Evolutionary conservation across 2,888 invertebrate species (phyloP), one percentile per base, ranked within the genome.

Genomic region (Phortica magna): DNA sequence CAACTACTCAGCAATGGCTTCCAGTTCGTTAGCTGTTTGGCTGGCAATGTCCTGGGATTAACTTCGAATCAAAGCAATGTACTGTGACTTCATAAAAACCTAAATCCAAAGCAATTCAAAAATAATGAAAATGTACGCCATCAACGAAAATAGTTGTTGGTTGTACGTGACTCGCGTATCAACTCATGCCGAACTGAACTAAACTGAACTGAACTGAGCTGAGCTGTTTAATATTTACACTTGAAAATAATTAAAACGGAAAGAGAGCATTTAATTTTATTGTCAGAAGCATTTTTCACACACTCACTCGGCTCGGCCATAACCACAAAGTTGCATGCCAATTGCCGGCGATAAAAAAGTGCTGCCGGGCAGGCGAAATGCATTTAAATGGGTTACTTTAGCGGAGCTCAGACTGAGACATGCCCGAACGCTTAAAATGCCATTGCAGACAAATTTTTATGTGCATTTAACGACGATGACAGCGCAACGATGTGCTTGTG

Each of bases 21-120:
- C 80, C 87, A 88, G 86, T 84, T 86, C 88, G 88, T 88, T 87
- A 80, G 80, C 81, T 84, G 74, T 80, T 22, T 17, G 10, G 19
- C 7, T 80, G 79, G 83, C 80, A 86, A 86, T 87, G 83, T 87
- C 84, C 80, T 79, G 83, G 81, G 89, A 91, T 90, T 90, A 91
- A 88, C 85, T 88, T 90, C 88, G 83, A 89, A 91, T 90, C 89
- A 91, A 90, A 87, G 86, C 87, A 90, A 90, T 88, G 83, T 84
- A 82, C 81, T 89, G 89, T 83, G 77, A 81, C 84, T 78, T 76
- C 84, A 85, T 87, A 86, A 87, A 88, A 80, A 78, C 75, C 71
- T 78, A 76, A 76, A 71, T 68, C 42, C 41, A 61, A 41, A 39
- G 65, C 74, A 77, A 80, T 81, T 81, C 78, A 88, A 85, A 88